These are phyloP conservation scores for Clarias platycephalus DNA, from an alignment of 2,797 vertebrate genomes.

Conservation along the genomic window DNA sequence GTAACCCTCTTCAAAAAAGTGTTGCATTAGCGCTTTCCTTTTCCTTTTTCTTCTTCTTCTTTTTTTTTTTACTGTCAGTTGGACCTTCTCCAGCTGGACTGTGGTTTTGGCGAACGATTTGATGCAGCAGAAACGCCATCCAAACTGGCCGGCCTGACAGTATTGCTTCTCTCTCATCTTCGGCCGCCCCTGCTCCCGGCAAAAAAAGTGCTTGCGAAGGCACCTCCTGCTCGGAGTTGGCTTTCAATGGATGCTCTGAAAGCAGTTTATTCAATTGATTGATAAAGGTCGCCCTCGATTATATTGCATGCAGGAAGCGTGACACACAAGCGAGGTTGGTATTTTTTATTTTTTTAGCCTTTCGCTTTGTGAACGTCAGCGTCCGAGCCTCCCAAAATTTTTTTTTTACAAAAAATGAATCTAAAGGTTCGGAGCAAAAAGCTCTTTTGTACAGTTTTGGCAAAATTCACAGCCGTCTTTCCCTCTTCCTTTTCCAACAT, in stretches of 20 bases:
- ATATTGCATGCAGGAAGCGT: conserved; percentile 51
- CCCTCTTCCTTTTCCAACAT: neutral
- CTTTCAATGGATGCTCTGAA: conserved; percentile 57
- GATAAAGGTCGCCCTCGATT: conserved; percentile 58
- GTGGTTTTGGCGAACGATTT: conserved; percentile 36
- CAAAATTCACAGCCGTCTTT: neutral
- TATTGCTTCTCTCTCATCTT: conserved; percentile 53
- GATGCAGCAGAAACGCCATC: conserved; percentile 45
- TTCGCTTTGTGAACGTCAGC: conserved; percentile 18
- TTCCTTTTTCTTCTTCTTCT: neutral
- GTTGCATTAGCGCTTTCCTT: conserved; percentile 17
- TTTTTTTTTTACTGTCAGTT: conserved; percentile 30
- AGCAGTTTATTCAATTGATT: conserved; percentile 64
- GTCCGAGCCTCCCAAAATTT: neutral
- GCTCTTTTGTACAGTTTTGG: neutral
- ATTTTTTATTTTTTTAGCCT: conserved; percentile 12
- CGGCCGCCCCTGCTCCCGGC: conserved; percentile 13
- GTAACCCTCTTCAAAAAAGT: neutral
- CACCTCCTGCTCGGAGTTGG: conserved; percentile 49
- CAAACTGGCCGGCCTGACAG: conserved; percentile 40
- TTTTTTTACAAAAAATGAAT: neutral
- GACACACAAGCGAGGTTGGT: conserved; percentile 20
- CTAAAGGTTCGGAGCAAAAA: neutral
- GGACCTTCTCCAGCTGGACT: conserved; percentile 23
- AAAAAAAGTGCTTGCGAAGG: conserved; percentile 48